Conservation (phyloP, 2,113 vertebrate genomes). For the Microcebus ravelobensis region DNA sequence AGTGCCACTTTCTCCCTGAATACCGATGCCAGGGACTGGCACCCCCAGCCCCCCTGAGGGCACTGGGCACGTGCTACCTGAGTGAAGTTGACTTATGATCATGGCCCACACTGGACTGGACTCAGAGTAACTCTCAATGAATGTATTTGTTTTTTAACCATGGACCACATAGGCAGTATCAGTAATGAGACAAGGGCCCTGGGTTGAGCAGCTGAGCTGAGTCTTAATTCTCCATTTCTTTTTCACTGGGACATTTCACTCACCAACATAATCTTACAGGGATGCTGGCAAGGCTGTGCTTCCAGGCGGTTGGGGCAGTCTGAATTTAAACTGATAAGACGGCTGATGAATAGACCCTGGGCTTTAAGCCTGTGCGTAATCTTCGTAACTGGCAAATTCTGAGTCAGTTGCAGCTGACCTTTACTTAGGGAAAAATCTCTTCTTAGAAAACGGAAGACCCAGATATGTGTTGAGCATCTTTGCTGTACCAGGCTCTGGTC, state of each 20-base stretch:
- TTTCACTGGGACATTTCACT: neutral
- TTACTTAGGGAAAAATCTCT: neutral
- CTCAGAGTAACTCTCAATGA: neutral
- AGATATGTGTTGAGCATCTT: neutral
- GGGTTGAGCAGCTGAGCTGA: no score
- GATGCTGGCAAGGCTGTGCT: neutral
- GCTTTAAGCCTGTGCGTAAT: neutral
- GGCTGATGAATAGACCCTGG: neutral
- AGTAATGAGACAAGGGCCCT: accelerated
- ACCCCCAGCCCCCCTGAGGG: neutral
- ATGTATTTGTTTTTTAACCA: neutral
- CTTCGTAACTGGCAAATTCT: neutral
- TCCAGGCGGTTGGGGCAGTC: neutral
- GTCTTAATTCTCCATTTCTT: neutral
- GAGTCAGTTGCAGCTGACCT: neutral
- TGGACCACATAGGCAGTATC: neutral
- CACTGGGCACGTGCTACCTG: accelerated
- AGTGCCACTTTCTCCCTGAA: neutral
- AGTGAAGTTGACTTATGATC: neutral
- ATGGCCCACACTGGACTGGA: neutral
- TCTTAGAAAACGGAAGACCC: neutral
- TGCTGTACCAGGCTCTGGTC: neutral
- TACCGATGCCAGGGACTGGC: accelerated
- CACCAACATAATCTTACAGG: accelerated
- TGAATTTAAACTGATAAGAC: neutral